Conservation (phyloP, 2,888 invertebrate species). For the Cantharis nigra region DNA sequence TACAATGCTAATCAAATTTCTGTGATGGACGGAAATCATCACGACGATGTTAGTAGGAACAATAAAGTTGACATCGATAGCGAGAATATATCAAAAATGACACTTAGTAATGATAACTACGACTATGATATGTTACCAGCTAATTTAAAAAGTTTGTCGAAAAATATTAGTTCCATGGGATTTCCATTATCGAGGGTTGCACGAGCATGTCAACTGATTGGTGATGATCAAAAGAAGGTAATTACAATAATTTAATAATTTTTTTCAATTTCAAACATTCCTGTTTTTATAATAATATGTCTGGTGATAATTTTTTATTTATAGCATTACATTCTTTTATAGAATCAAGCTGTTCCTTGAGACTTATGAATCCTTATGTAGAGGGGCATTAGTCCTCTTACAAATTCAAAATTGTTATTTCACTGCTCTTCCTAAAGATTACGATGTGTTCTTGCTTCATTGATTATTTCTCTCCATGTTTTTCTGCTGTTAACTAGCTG, state of each 20-base stretch:
- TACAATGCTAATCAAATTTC: slow-evolving; percentile 35
- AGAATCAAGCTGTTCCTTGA: too few relatives aligned
- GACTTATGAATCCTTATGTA: too few relatives aligned
- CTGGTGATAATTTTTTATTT: too few relatives aligned
- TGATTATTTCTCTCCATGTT: too few relatives aligned
- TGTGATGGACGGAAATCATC: slow-evolving; percentile 6
- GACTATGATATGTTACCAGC: slow-evolving; percentile 56
- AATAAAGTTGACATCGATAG: slow-evolving; percentile 5
- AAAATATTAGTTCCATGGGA: slow-evolving; percentile 84
- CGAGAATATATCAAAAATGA: slow-evolving; percentile 21
- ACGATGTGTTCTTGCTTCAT: too few relatives aligned
- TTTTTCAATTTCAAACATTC: background rate
- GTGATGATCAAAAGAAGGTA: slow-evolving; percentile 85
- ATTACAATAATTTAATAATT: slow-evolving; percentile 22
- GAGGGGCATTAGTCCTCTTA: too few relatives aligned
- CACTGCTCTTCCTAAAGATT: too few relatives aligned
- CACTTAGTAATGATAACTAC: slow-evolving; percentile 46
- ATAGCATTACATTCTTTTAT: too few relatives aligned
- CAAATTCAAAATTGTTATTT: too few relatives aligned
- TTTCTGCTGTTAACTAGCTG: too few relatives aligned
- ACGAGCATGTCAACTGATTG: slow-evolving; percentile 76
- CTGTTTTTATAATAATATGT: too few relatives aligned
- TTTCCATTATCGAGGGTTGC: slow-evolving; percentile 82
- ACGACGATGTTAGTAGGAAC: slow-evolving; percentile 3
- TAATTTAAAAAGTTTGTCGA: slow-evolving; percentile 69